Evolutionary conservation across 2,888 invertebrate species (phyloP).

Genomic region (Ptychoptera albimana): DNA sequence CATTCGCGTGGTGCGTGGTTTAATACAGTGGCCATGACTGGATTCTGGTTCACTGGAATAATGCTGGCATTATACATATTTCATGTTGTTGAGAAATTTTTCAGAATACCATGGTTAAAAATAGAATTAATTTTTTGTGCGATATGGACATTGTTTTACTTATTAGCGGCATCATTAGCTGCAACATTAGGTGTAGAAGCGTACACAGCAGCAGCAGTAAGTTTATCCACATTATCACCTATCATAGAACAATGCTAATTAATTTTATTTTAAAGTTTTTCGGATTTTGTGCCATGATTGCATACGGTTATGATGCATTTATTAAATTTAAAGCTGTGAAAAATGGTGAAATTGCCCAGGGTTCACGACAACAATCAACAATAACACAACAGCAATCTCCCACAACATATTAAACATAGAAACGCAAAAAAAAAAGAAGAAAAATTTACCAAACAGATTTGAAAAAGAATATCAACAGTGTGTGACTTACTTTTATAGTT

Average conservation of each 20-base stretch:
- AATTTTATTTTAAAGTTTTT: conserved; percentile 49
- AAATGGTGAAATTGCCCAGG: conserved; percentile 57
- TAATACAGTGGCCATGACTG: conserved; percentile 64
- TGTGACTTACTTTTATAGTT: too few relatives aligned
- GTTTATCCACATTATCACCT: conserved; percentile 19
- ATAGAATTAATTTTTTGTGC: conserved; percentile 63
- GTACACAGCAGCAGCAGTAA: conserved; percentile 58
- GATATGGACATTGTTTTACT: conserved; percentile 56
- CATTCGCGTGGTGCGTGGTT: conserved; percentile 52
- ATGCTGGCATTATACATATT: conserved; percentile 66
- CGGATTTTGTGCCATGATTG: conserved; percentile 65
- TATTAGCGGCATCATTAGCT: conserved; percentile 57
- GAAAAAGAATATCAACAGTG: too few relatives aligned
- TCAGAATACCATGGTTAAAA: conserved; percentile 73
- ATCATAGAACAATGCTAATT: conserved; percentile 2
- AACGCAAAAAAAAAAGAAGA: too few relatives aligned
- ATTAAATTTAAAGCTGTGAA: conserved; percentile 54
- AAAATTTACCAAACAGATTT: too few relatives aligned
- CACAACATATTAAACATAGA: neutral
- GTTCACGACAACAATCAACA: conserved; percentile 25
- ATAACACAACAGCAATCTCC: conserved; percentile 12
- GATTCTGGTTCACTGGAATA: conserved; percentile 72
- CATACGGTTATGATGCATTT: conserved; percentile 65
- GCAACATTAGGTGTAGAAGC: conserved; percentile 42
- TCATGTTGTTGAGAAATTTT: conserved; percentile 72